Evolutionary conservation across 2,888 invertebrate genomes (phyloP).

Genomic region (Troides aeacus): DNA sequence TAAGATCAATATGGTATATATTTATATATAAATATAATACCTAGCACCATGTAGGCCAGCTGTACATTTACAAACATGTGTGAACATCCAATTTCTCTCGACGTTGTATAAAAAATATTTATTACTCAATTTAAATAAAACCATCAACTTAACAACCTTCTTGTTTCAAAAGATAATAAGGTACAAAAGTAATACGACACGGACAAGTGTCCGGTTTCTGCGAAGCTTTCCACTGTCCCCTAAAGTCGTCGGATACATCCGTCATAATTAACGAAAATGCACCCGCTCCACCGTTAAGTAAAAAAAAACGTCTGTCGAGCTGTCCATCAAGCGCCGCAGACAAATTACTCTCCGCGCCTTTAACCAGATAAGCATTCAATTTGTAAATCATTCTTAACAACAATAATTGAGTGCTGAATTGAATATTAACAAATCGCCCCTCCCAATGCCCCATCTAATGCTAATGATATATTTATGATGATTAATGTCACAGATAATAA

Average conservation of each 20-base stretch:
- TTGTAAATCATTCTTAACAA: slow-evolving; percentile 20
- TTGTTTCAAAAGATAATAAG: background rate
- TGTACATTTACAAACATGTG: no score
- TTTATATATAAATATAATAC: no score
- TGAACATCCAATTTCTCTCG: background rate
- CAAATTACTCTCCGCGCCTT: slow-evolving; percentile 27
- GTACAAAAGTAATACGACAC: background rate
- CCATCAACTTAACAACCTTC: background rate
- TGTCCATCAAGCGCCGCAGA: slow-evolving; percentile 51
- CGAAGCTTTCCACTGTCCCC: slow-evolving; percentile 29
- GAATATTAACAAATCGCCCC: background rate
- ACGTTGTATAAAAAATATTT: background rate
- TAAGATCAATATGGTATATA: no score
- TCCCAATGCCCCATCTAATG: background rate
- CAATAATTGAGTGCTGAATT: slow-evolving; percentile 7
- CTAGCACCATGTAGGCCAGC: no score
- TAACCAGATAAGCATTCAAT: slow-evolving; percentile 36
- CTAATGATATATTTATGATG: background rate
- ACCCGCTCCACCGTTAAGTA: slow-evolving; percentile 49
- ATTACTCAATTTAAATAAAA: background rate
- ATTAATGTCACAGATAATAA: background rate
- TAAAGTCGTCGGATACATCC: slow-evolving; percentile 38
- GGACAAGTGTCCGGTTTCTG: slow-evolving; percentile 12
- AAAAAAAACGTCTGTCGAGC: slow-evolving; percentile 51
- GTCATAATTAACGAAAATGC: slow-evolving; percentile 51